These are phyloP conservation scores for Drosophila parvula DNA, from an alignment of 1,140 invertebrate species.

Conservation along the genomic window DNA sequence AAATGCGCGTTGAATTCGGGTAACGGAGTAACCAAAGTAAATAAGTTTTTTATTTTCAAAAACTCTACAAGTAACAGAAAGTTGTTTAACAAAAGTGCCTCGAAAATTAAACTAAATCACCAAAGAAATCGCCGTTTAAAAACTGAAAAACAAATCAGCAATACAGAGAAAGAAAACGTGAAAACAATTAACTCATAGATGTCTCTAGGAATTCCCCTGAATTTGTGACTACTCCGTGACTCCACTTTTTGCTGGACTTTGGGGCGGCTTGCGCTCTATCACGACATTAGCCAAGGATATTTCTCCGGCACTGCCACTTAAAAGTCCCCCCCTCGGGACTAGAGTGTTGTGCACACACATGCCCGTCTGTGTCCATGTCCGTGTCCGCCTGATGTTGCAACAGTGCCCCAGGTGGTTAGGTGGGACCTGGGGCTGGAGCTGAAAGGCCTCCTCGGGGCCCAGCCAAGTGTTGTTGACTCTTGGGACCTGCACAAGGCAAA, in stretches of 20 bases:
- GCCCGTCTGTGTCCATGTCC: conserved; percentile 34
- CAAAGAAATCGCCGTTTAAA: background rate
- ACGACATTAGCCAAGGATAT: conserved; percentile 83
- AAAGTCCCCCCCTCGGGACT: conserved; percentile 18
- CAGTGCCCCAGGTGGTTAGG: conserved; percentile 49
- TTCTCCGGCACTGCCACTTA: conserved; percentile 60
- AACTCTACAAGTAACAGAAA: conserved; percentile 21
- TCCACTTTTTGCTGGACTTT: conserved; percentile 41
- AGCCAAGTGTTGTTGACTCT: conserved; percentile 75
- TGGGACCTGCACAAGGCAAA: conserved; percentile 68
- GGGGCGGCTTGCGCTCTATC: conserved; percentile 35
- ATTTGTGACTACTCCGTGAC: conserved; percentile 40
- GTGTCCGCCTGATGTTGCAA: conserved; percentile 64
- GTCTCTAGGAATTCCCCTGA: conserved; percentile 50
- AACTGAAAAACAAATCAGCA: background rate
- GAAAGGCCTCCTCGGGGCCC: background rate
- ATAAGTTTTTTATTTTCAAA: conserved; percentile 4
- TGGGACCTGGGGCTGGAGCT: conserved; percentile 11
- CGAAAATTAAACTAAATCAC: background rate
- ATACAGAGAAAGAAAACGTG: background rate
- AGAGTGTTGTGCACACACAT: conserved; percentile 12
- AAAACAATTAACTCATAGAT: conserved; percentile 50
- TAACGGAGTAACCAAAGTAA: conserved; percentile 14
- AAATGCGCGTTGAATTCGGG: conserved; percentile 65
- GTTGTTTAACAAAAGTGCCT: background rate